Evolutionary conservation across 35 echinoderm and acorn worm genomes (phyloP).

Genomic region (Anneissia japonica): DNA sequence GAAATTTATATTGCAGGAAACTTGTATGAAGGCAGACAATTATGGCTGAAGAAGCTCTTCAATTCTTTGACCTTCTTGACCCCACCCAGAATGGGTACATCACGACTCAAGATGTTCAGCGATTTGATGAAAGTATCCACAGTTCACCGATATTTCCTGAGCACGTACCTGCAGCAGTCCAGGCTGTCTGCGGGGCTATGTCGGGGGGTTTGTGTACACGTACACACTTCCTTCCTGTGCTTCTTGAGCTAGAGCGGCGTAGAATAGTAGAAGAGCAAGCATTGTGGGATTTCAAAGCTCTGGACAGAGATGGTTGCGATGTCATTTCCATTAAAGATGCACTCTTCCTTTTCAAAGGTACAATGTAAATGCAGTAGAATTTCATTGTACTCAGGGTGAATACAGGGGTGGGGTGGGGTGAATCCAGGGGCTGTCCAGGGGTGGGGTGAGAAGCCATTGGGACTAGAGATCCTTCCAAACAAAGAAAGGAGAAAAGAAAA

Average conservation of each 20-base stretch:
- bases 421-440: too few species aligned
- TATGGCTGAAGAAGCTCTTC: neutral
- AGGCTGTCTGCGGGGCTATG: slow-evolving; percentile 31
- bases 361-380: too few species aligned
- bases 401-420: too few species aligned
- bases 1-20: too few species aligned
- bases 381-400: too few species aligned
- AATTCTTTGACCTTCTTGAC: slow-evolving; percentile 67
- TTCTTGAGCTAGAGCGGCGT: slow-evolving; percentile 84
- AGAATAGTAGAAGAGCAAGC: slow-evolving; percentile 59
- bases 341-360: slow-evolving; percentile 71
- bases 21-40: neutral
- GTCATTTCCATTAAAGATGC: slow-evolving; percentile 73
- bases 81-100: slow-evolving; percentile 52
- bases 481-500: too few species aligned
- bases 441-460: too few species aligned
- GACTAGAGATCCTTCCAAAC: too few species aligned
- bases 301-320: slow-evolving; percentile 59
- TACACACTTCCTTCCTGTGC: slow-evolving; percentile 59
- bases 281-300: slow-evolving; percentile 95
- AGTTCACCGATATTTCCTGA: neutral
- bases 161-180: slow-evolving; percentile 10
- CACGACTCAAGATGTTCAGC: slow-evolving; percentile 61
- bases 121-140: slow-evolving; percentile 35
- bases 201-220: slow-evolving; percentile 47